Base-by-base conservation (phyloP, 2,113 vertebrate species). In the Petaurus breviceps region DNA sequence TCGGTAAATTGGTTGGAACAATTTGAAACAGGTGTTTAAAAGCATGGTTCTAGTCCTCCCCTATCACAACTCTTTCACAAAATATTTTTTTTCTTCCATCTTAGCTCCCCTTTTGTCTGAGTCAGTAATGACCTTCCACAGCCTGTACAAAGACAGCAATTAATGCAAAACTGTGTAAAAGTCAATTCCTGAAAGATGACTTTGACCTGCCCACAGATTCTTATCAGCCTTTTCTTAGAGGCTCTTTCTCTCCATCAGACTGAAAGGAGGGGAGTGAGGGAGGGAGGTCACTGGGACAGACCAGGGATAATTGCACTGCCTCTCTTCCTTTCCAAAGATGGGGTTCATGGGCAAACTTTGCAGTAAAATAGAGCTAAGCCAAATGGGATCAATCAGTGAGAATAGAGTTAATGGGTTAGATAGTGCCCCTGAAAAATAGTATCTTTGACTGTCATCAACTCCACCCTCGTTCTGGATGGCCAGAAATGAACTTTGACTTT, bases 101-200 rank as follows among this genome's bases (percentile, higher is more conserved):
- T 94, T 89, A 68, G 91, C 54, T 96, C 52, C 91, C 43, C 61
- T 77, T 68, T 95, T 94, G 7, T 16, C 92, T 93, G 7, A 89
- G 91, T 94, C 94, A 92, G 24, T 92, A 89, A 95, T 94, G 54
- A 92, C 12, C 50, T 94, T 96, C 95, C 68, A 96, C 47, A 53
- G 14, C 24, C 57, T 84, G 52, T 25, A 53, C 22, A 5, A 95
- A 97, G 92, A 55, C 3, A 94, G 54, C 84, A 94, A 94, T 95
- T 96, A 95, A 96, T 94, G 92, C 22, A 50, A 91, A 97, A 93
- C n/a, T 91, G 54, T 89, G 28, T 95, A 84, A 95, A 97, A 96
- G 92, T 96, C 50, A 95, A 68, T 94, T 94, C 31, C 53, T 92
- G n/a, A 93, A 96, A 84, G 54, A 91, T 95, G 94, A 91, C 49